Percentiles rank a stretch among this genome's conserved stretches.
These are phyloP conservation scores for Steinernema carpocapsae DNA, from an alignment of 2,888 invertebrate genomes.

Conservation along the genomic window DNA sequence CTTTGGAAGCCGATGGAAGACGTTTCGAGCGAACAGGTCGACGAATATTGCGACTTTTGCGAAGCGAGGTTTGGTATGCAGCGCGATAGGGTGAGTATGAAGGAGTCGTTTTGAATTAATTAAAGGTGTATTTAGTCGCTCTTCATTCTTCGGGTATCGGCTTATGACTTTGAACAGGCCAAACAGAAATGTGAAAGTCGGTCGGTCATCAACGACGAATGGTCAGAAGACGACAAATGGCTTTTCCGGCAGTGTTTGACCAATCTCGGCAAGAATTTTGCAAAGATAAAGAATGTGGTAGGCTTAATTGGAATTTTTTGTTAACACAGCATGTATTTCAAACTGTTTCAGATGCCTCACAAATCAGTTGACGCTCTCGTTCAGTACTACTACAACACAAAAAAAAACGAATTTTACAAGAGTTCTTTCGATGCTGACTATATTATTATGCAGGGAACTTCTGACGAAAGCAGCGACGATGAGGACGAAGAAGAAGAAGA, in stretches of 20 bases:
- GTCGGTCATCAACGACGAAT: slow-evolving; percentile 2
- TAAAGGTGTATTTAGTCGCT: not conserved
- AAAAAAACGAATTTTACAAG: not conserved
- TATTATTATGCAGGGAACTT: not conserved
- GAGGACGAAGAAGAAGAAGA: not conserved
- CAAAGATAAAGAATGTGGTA: slow-evolving; percentile 4
- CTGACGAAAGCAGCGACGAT: not conserved
- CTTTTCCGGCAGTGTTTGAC: not conserved
- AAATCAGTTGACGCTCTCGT: slow-evolving; percentile 3
- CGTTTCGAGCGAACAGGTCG: not conserved
- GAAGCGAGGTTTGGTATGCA: not conserved
- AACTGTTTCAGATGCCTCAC: slow-evolving; percentile 9
- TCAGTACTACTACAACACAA: slow-evolving; percentile 18
- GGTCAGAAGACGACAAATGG: slow-evolving; percentile 5
- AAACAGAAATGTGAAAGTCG: slow-evolving; percentile 4
- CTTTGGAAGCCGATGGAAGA: slow-evolving; percentile 5
- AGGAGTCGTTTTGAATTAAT: not conserved
- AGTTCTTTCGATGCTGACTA: slow-evolving; percentile 13
- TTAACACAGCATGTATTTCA: not conserved
- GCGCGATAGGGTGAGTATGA: not conserved
- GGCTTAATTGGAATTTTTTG: not conserved
- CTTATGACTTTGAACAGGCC: slow-evolving; percentile 9
- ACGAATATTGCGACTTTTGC: slow-evolving; percentile 2
- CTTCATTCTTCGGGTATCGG: not conserved
- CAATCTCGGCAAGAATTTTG: slow-evolving; percentile 1